Evolutionary conservation across 1,140 invertebrate species (phyloP).

Genomic region (Trichogramma pretiosum): DNA sequence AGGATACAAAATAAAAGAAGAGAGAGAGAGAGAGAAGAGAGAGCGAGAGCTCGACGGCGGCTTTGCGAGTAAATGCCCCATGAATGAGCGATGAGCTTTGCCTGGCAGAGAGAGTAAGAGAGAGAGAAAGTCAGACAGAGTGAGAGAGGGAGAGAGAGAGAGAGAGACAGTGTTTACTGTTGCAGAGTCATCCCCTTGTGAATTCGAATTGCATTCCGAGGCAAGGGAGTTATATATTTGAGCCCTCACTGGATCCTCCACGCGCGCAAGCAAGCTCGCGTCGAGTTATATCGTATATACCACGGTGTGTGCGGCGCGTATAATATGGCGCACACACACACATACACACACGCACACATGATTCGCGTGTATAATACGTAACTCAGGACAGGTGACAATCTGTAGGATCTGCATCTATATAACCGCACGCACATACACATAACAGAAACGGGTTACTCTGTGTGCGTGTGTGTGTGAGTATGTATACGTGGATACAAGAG

Average conservation of each 20-base stretch:
- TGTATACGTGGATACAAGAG: not conserved
- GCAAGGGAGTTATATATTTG: conserved; percentile 16
- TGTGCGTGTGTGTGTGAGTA: too few relatives aligned
- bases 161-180: too few relatives aligned
- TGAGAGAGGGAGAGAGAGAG: too few relatives aligned
- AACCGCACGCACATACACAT: not conserved
- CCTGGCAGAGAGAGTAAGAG: too few relatives aligned
- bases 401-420: too few relatives aligned
- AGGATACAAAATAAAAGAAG: conserved; percentile 6
- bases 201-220: conserved; percentile 37
- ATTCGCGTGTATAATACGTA: too few relatives aligned
- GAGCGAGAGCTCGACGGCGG: conserved; percentile 22
- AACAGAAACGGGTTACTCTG: not conserved
- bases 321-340: too few relatives aligned
- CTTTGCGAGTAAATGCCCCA: conserved; percentile 45
- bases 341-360: too few relatives aligned
- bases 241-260: too few relatives aligned
- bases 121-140: too few relatives aligned
- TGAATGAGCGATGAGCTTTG: conserved; percentile 46
- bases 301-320: too few relatives aligned
- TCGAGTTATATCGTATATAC: too few relatives aligned
- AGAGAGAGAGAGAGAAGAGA: conserved; percentile 18
- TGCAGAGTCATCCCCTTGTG: conserved; percentile 14
- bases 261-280: not conserved
- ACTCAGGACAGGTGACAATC: conserved; percentile 10